Evolutionary conservation across 2,797 vertebrate species (phyloP).

Genomic region (Coilia nasus): DNA sequence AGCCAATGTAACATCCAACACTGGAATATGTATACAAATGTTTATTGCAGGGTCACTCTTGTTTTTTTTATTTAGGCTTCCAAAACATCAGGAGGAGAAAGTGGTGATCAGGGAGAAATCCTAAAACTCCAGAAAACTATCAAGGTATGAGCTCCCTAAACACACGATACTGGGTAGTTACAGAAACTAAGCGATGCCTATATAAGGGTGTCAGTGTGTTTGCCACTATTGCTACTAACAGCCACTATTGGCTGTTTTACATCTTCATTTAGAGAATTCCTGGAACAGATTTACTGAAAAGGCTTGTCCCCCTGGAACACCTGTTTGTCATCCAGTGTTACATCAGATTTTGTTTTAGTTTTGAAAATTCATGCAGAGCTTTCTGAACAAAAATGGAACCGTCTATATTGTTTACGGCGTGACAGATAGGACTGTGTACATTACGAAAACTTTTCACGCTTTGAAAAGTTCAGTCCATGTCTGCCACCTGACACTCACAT

Average conservation of each 20-base stretch:
- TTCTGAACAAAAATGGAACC: no score
- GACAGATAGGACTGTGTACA: no score
- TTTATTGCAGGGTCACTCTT: neutral
- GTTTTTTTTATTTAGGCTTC: slow-evolving; percentile 73
- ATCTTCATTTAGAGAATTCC: neutral
- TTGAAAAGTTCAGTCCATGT: no score
- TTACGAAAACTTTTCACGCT: no score
- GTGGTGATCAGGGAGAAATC: slow-evolving; percentile 83
- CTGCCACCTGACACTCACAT: no score
- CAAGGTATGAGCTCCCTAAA: slow-evolving; percentile 74
- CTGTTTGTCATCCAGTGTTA: no score
- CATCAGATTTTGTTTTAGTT: no score
- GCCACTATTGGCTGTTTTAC: neutral
- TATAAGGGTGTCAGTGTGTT: neutral
- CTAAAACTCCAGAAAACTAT: slow-evolving; percentile 86
- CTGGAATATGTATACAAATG: neutral
- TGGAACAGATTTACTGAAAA: neutral
- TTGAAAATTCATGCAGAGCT: no score
- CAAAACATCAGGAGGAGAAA: slow-evolving; percentile 73
- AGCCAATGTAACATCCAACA: neutral
- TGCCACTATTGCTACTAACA: no score
- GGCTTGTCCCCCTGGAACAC: no score
- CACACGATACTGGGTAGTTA: neutral
- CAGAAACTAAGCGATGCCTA: neutral
- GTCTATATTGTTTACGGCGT: no score